phyloP scores from a whole-genome alignment of 2,888 invertebrate genomes.

The Philereme transversata region DNA sequence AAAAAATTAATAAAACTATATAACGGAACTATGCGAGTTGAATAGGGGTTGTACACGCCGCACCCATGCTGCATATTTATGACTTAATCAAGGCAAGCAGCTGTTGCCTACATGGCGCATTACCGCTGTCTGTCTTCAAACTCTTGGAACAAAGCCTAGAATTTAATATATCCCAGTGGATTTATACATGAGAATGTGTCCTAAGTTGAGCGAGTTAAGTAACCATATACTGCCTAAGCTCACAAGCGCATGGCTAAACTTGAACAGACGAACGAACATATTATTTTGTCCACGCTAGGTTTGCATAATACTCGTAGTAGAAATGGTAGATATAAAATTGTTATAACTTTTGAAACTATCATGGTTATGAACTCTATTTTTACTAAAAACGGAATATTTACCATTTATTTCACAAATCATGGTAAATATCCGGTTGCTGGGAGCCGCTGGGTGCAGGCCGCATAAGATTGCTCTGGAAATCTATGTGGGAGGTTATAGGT shows the following conservation, averaged over 20 bases:
- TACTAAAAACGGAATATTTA: too few species aligned
- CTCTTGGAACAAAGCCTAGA: constrained; percentile 54
- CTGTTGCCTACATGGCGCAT: constrained; percentile 54
- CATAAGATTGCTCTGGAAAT: too few species aligned
- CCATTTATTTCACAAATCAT: too few species aligned
- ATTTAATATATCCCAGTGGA: constrained; percentile 51
- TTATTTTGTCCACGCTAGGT: not conserved
- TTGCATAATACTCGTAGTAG: too few species aligned
- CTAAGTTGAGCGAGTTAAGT: constrained; percentile 27
- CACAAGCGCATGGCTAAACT: constrained; percentile 15
- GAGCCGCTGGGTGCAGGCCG: too few species aligned
- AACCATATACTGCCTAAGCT: constrained; percentile 12
- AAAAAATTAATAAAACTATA: constrained; percentile 51
- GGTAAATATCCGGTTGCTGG: too few species aligned
- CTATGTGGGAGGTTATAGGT: too few species aligned
- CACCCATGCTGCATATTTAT: constrained; percentile 62
- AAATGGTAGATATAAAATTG: too few species aligned
- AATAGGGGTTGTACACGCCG: constrained; percentile 47
- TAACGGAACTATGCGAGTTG: constrained; percentile 44
- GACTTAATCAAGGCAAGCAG: constrained; percentile 61
- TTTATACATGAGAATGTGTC: constrained; percentile 37
- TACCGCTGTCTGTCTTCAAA: constrained; percentile 52
- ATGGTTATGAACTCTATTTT: too few species aligned
- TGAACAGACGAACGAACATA: constrained; percentile 8
- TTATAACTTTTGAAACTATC: too few species aligned